Evolutionary conservation across 2,888 invertebrate genomes (phyloP).

Genomic region (Pristionchus entomophagus): DNA sequence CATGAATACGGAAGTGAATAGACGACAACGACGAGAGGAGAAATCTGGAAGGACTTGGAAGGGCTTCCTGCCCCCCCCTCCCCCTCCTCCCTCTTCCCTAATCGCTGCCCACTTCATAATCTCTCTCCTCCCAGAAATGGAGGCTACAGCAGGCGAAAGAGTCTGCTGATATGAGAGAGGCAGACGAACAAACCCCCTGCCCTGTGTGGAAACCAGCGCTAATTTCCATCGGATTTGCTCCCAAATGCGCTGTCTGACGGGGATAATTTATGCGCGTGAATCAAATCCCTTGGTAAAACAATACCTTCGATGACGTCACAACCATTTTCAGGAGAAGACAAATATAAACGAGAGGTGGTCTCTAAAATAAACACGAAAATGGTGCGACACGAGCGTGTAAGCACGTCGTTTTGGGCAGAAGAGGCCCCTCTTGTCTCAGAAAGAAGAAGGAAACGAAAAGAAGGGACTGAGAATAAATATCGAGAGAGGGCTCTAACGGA

Average conservation of each 20-base stretch:
- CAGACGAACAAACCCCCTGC: not conserved
- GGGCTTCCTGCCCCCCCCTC: no score
- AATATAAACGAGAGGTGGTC: not conserved
- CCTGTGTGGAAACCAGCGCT: not conserved
- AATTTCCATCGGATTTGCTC: not conserved
- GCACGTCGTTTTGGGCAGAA: not conserved
- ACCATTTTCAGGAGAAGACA: not conserved
- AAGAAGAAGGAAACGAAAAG: not conserved
- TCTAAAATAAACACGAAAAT: conserved; percentile 21
- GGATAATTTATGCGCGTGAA: not conserved
- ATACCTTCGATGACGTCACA: not conserved
- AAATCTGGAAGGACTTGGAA: no score
- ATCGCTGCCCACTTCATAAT: not conserved
- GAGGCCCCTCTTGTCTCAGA: not conserved
- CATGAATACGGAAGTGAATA: no score
- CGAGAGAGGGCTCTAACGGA: conserved; percentile 15
- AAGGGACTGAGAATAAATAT: not conserved
- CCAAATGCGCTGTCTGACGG: not conserved
- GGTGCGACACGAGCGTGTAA: not conserved
- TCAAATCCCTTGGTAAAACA: not conserved
- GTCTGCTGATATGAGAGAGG: not conserved
- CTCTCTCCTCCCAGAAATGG: not conserved
- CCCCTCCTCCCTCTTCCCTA: no score
- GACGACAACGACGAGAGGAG: no score
- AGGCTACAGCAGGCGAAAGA: not conserved